Percentiles rank a stretch among this genome's conserved stretches.
Evolutionary conservation across 2,888 invertebrate genomes (phyloP).

Genomic region (Balanococcus diminutus): DNA sequence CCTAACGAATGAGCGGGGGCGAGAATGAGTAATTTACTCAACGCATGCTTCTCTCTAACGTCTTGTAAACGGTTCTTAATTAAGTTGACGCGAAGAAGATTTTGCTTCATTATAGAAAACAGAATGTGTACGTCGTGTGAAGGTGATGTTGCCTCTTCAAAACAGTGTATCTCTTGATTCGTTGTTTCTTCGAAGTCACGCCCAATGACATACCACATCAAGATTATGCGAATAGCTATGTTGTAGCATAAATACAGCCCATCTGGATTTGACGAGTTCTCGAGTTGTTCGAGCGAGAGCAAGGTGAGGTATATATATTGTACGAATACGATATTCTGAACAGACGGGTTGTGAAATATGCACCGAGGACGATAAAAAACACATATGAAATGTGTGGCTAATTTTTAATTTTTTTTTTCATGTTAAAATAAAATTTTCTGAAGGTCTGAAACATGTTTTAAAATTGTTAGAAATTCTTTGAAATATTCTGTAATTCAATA

Average conservation of each 20-base stretch:
- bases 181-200: slow-evolving; percentile 45
- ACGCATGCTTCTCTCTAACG: not conserved
- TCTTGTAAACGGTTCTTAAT: slow-evolving; percentile 36
- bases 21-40: not conserved
- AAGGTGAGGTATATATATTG: not conserved
- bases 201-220: slow-evolving; percentile 45
- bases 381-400: too few species aligned
- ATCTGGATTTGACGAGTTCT: slow-evolving; percentile 40
- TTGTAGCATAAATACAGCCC: slow-evolving; percentile 38
- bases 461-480: too few species aligned
- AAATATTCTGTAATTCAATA: too few species aligned
- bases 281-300: too few species aligned
- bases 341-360: not conserved
- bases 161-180: slow-evolving; percentile 44
- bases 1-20: too few species aligned
- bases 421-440: too few species aligned
- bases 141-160: slow-evolving; percentile 43
- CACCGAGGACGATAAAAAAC: too few species aligned
- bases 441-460: too few species aligned
- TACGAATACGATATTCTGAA: not conserved
- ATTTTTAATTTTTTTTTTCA: too few species aligned
- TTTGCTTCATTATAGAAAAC: slow-evolving; percentile 21
- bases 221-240: slow-evolving; percentile 35
- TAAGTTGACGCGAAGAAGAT: slow-evolving; percentile 29
- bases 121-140: not conserved